phyloP scores from a whole-genome alignment of 2,113 vertebrate species.

The Tenebrosternarchus preto region DNA sequence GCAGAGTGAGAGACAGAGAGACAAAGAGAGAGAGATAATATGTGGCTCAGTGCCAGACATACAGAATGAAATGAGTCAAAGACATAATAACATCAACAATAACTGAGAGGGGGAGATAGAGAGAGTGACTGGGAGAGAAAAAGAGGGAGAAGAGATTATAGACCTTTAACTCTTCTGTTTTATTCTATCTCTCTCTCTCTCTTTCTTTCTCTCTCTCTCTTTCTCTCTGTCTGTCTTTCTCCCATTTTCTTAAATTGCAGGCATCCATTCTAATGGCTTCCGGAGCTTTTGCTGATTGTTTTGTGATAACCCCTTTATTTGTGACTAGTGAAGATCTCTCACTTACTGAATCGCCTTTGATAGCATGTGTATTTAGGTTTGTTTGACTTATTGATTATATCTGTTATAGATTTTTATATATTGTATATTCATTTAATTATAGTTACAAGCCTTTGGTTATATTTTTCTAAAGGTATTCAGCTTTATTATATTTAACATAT shows the following conservation, averaged over 20 bases:
- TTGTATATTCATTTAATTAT: too few relatives aligned
- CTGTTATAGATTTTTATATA: too few relatives aligned
- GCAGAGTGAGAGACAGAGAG: constrained; percentile 31
- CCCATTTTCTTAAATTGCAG: constrained; percentile 4
- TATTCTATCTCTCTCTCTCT: too few relatives aligned
- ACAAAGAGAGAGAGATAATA: constrained; percentile 8
- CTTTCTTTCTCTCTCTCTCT: constrained; percentile 7
- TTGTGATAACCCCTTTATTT: constrained; percentile 28
- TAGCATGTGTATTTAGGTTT: not conserved
- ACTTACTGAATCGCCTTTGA: constrained; percentile 3
- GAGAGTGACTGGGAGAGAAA: constrained; percentile 24
- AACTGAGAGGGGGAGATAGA: too few relatives aligned
- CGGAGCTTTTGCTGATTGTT: constrained; percentile 28
- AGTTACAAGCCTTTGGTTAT: too few relatives aligned
- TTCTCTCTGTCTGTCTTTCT: constrained; percentile 9
- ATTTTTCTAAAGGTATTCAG: too few relatives aligned
- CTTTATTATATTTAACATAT: too few relatives aligned
- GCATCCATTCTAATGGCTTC: not conserved
- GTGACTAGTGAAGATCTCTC: constrained; percentile 2
- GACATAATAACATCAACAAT: constrained; percentile 34
- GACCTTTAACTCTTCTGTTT: constrained; percentile 31
- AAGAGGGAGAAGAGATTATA: constrained; percentile 33
- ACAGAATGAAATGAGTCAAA: constrained; percentile 33
- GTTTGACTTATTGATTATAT: not conserved
- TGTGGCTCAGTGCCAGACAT: constrained; percentile 32